Percentiles rank a stretch among this genome's conserved stretches.
These are phyloP conservation scores for Drosophila ustulata DNA, from an alignment of 2,888 invertebrate genomes.

Conservation along the genomic window DNA sequence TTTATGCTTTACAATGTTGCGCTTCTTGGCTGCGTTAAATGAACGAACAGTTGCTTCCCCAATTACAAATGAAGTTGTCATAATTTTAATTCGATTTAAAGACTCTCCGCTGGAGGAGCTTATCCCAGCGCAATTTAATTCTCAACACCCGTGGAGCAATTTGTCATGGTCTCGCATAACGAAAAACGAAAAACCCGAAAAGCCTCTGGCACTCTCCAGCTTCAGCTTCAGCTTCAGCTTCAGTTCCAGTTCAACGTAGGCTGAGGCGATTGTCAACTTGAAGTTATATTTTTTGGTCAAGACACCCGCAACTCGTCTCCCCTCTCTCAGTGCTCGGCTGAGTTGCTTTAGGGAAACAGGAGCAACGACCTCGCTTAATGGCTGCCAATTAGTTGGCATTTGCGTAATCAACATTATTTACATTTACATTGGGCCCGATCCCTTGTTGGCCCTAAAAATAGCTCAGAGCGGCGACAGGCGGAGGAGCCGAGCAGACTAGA, in stretches of 20 bases:
- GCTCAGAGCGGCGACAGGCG: too few relatives aligned
- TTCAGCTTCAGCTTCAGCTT: background rate
- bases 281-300: constrained; percentile 35
- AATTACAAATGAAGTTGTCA: constrained; percentile 83
- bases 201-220: constrained; percentile 8
- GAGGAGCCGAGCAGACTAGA: constrained; percentile 25
- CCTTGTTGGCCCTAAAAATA: constrained; percentile 58
- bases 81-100: constrained; percentile 81
- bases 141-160: constrained; percentile 60
- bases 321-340: too few relatives aligned
- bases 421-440: constrained; percentile 34
- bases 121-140: constrained; percentile 50
- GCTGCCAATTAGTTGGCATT: constrained; percentile 74
- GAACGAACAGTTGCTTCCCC: constrained; percentile 37
- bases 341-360: constrained; percentile 23
- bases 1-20: too few relatives aligned
- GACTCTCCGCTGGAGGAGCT: constrained; percentile 17
- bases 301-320: constrained; percentile 39
- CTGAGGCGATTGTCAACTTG: constrained; percentile 64
- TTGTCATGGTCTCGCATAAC: constrained; percentile 59
- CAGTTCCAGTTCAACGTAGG: constrained; percentile 11
- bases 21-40: too few relatives aligned
- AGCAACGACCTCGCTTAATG: constrained; percentile 65
- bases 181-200: constrained; percentile 13
- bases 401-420: constrained; percentile 76